A percentile compares a stretch with the other conserved stretches of the same genome.
phyloP scores from a whole-genome alignment of 1,140 invertebrate genomes.

The Idris sp. region DNA sequence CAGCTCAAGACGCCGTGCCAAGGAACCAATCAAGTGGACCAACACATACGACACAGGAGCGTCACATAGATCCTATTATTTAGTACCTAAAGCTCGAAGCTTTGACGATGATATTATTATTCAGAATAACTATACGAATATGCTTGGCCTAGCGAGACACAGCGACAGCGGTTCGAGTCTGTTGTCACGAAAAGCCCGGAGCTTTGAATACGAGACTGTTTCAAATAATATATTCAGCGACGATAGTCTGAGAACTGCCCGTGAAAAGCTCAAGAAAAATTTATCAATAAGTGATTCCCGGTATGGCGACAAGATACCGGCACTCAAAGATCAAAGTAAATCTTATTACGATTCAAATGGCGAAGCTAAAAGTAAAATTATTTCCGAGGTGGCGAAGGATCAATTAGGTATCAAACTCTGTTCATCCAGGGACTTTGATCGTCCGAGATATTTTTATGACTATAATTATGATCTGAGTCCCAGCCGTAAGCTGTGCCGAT shows the following conservation, averaged over 20 bases:
- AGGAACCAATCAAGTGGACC: constrained; percentile 24
- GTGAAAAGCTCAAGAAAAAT: constrained; percentile 74
- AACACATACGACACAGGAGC: constrained; percentile 21
- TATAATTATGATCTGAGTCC: constrained; percentile 72
- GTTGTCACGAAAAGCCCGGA: constrained; percentile 68
- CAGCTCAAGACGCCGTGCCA: constrained; percentile 35
- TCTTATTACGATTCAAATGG: constrained; percentile 75
- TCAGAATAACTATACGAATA: constrained; percentile 45
- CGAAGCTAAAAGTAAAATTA: constrained; percentile 64
- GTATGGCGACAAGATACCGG: constrained; percentile 74
- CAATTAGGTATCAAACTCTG: constrained; percentile 39
- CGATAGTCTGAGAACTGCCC: constrained; percentile 75
- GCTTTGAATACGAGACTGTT: constrained; percentile 74
- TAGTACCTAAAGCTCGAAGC: constrained; percentile 69
- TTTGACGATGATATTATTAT: constrained; percentile 70
- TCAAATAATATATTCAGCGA: constrained; percentile 77
- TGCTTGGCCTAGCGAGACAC: constrained; percentile 19
- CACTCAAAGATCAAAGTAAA: constrained; percentile 73
- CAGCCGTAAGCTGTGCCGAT: constrained; percentile 65
- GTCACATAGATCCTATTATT: constrained; percentile 64
- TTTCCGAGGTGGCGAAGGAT: constrained; percentile 53
- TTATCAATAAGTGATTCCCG: constrained; percentile 71
- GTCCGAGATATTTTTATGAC: constrained; percentile 68
- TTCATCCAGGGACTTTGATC: constrained; percentile 33
- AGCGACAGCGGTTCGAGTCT: constrained; percentile 21